These are phyloP conservation scores for Octonoba sinensis DNA, from an alignment of 2,888 invertebrate species.

Conservation along the genomic window DNA sequence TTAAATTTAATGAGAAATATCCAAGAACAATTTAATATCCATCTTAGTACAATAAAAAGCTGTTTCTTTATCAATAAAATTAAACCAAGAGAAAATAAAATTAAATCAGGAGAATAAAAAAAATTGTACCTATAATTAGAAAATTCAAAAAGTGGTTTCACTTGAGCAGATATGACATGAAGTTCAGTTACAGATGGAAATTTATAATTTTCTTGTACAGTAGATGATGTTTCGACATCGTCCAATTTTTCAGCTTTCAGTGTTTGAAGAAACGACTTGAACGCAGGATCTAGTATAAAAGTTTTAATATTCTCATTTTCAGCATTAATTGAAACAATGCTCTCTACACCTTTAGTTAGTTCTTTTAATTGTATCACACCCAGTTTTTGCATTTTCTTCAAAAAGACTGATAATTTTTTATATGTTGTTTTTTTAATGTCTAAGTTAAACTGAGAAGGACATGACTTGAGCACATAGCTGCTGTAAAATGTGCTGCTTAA, in stretches of 20 bases:
- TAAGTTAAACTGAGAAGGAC: slow-evolving; percentile 70
- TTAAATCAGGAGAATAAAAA: background rate
- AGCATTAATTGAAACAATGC: slow-evolving; percentile 78
- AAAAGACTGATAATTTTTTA: slow-evolving; percentile 89
- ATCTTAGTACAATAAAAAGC: too few relatives aligned
- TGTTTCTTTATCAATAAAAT: too few relatives aligned
- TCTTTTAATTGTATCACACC: slow-evolving; percentile 72
- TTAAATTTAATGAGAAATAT: too few relatives aligned
- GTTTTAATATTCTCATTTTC: slow-evolving; percentile 69
- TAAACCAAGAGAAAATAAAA: background rate
- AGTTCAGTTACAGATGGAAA: slow-evolving; percentile 78
- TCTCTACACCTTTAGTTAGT: slow-evolving; percentile 84
- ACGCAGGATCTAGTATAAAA: slow-evolving; percentile 65
- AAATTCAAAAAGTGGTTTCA: slow-evolving; percentile 76
- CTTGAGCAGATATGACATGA: slow-evolving; percentile 79
- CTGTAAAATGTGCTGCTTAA: slow-evolving; percentile 86
- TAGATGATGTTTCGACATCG: slow-evolving; percentile 13
- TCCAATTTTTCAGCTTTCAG: slow-evolving; percentile 29
- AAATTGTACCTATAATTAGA: slow-evolving; percentile 32
- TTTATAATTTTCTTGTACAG: slow-evolving; percentile 68
- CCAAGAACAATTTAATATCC: too few relatives aligned
- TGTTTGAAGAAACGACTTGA: slow-evolving; percentile 67
- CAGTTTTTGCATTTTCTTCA: slow-evolving; percentile 82
- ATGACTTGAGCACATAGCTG: slow-evolving; percentile 77
- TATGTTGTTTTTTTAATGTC: slow-evolving; percentile 90